phyloP scores from a whole-genome alignment of 2,797 vertebrate genomes.

The Acanthopagrus latus region DNA sequence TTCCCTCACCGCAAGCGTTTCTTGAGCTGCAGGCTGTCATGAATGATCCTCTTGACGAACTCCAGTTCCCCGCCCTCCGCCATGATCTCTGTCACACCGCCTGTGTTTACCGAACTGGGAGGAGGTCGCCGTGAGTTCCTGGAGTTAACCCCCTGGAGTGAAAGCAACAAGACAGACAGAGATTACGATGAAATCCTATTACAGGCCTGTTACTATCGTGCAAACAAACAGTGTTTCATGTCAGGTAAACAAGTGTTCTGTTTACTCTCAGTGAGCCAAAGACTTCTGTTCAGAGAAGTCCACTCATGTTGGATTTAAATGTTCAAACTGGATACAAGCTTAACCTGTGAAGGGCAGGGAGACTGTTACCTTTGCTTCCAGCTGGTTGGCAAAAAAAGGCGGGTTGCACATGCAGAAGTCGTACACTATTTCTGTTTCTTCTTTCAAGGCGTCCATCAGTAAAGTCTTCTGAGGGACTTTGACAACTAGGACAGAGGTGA shows the following conservation, averaged over 20 bases:
- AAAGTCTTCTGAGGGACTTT: constrained; percentile 99
- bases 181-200: constrained; percentile 75
- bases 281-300: background rate
- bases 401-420: constrained; percentile 99
- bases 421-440: constrained; percentile 94
- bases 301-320: background rate
- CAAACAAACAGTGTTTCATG: constrained; percentile 55
- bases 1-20: constrained; percentile 87
- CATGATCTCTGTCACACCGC: constrained; percentile 99
- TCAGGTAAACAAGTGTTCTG: constrained; percentile 2
- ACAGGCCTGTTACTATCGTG: constrained; percentile 49
- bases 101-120: constrained; percentile 98
- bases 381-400: constrained; percentile 97
- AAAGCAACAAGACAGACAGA: constrained; percentile 65
- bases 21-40: constrained; percentile 97
- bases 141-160: constrained; percentile 94
- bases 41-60: constrained; percentile 99
- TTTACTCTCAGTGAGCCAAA: constrained; percentile 8
- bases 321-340: background rate
- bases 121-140: constrained; percentile 95
- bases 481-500: constrained; percentile 87
- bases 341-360: background rate
- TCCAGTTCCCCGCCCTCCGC: constrained; percentile 98
- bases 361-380: constrained; percentile 92
- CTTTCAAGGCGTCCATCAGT: constrained; percentile 97